phyloP scores from a whole-genome alignment of 1,140 invertebrate species.

The Latrodectus geometricus region DNA sequence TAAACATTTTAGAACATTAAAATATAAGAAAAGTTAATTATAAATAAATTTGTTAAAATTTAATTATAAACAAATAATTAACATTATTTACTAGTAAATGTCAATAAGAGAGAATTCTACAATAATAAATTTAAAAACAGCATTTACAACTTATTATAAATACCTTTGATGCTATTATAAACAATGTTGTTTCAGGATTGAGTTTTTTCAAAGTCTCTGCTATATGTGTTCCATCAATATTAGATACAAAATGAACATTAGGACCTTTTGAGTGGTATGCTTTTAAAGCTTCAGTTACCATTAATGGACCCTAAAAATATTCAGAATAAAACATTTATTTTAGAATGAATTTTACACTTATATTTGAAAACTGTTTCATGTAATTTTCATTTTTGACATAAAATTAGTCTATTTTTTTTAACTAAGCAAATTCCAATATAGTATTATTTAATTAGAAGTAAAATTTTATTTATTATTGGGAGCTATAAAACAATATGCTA shows the following conservation, averaged over 20 bases:
- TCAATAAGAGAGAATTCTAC: neutral
- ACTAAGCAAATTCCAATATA: too few relatives aligned
- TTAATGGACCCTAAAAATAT: conserved; percentile 88
- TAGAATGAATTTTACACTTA: too few relatives aligned
- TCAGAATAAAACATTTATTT: conserved; percentile 8
- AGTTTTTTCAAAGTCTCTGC: conserved; percentile 92
- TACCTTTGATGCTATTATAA: conserved; percentile 97
- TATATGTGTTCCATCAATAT: conserved; percentile 98
- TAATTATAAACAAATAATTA: neutral
- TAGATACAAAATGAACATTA: conserved; percentile 97
- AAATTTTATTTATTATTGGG: too few relatives aligned
- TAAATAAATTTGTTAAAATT: neutral
- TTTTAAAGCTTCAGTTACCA: conserved; percentile 98
- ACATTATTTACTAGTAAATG: neutral
- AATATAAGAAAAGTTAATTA: neutral
- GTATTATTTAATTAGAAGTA: too few relatives aligned
- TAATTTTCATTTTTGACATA: too few relatives aligned
- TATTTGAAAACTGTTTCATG: too few relatives aligned
- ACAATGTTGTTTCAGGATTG: conserved; percentile 92
- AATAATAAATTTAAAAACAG: neutral
- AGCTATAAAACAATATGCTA: too few relatives aligned
- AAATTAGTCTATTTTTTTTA: too few relatives aligned
- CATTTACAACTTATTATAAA: neutral
- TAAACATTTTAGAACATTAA: too few relatives aligned
- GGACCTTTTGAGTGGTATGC: conserved; percentile 82